Conservation (phyloP, 2,113 vertebrate genomes). For the Fregetta grallaria region DNA sequence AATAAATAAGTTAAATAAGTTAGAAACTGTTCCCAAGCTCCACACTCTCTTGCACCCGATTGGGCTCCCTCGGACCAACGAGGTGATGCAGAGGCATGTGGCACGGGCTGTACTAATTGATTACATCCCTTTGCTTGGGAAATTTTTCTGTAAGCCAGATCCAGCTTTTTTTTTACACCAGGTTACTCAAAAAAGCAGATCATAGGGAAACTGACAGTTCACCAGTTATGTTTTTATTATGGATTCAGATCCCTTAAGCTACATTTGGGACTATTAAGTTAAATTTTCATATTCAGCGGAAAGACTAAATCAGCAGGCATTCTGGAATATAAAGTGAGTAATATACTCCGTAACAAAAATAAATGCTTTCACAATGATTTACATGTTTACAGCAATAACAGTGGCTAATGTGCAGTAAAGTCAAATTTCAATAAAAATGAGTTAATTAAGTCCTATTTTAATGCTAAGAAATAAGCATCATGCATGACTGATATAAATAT, state of each 20-base stretch:
- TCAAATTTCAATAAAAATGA: conserved; percentile 48
- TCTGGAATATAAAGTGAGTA: neutral
- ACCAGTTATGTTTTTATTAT: neutral
- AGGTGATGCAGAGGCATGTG: fast-evolving
- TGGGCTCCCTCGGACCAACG: fast-evolving
- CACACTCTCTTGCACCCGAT: fast-evolving
- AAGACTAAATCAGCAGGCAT: neutral
- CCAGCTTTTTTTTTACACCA: neutral
- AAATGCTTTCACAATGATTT: conserved; percentile 29
- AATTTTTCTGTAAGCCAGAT: neutral
- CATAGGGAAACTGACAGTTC: neutral
- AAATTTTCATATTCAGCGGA: neutral
- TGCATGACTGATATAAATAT: conserved; percentile 40
- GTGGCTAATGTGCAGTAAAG: conserved; percentile 27
- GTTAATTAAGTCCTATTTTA: conserved; percentile 47
- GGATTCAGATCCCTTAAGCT: neutral
- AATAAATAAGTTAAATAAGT: no score
- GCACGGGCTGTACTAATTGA: fast-evolving
- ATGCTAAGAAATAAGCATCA: conserved; percentile 19
- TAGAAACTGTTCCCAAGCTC: neutral
- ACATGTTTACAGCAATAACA: conserved; percentile 11
- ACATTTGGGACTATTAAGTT: neutral
- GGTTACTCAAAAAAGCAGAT: neutral
- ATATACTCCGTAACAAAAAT: neutral
- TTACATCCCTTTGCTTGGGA: neutral